Percentiles rank a stretch among this genome's conserved stretches.
Conservation (phyloP, 2,113 vertebrate species). For the Polyodon spathula region DNA sequence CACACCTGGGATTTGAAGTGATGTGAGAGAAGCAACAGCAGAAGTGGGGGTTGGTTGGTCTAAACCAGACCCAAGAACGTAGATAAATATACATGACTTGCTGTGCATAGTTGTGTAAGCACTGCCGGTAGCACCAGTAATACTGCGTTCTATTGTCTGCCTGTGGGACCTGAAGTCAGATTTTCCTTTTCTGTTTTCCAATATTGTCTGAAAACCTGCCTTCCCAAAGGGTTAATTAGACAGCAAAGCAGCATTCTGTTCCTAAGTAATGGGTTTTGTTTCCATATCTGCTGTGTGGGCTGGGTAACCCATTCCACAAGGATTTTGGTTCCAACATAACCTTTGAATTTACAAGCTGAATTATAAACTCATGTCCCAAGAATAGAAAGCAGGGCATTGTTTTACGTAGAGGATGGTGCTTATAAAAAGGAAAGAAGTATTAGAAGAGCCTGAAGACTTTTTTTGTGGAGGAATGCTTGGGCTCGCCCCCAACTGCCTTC, state of each 20-base stretch:
- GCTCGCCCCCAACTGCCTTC: not conserved
- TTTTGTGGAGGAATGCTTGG: not conserved
- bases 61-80: no score
- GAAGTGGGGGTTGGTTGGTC: no score
- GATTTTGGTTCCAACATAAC: not conserved
- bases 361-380: conserved; percentile 5
- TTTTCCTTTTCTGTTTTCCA: not conserved
- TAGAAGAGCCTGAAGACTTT: not conserved
- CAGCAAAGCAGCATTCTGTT: conserved; percentile 1
- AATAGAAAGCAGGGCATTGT: conserved; percentile 5
- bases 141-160: not conserved
- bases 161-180: not conserved
- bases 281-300: conserved; percentile 6
- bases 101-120: not conserved
- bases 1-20: no score
- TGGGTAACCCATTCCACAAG: conserved; percentile 7
- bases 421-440: not conserved
- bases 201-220: not conserved
- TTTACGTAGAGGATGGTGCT: not conserved
- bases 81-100: no score
- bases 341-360: conserved; percentile 2
- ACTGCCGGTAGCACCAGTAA: not conserved
- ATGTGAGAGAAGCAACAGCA: no score
- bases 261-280: conserved; percentile 2
- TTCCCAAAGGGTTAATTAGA: conserved; percentile 10